Evolutionary conservation across 35 echinoderm and acorn worm genomes (phyloP).

Genomic region (Ophioderma brevispina): DNA sequence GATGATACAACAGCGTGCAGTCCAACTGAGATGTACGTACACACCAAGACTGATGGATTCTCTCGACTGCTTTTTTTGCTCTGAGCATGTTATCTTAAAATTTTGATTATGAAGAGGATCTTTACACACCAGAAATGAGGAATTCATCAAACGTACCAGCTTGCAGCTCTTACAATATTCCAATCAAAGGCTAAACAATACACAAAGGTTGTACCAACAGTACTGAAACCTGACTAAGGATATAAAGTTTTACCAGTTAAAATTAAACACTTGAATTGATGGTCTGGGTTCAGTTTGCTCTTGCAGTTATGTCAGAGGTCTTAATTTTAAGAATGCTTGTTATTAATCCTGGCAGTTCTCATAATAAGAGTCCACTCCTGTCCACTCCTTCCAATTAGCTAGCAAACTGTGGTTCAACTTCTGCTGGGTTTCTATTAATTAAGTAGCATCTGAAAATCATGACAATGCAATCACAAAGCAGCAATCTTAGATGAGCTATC

Average conservation of each 20-base stretch:
- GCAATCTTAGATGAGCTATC: too few species aligned
- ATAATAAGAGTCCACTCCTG: not conserved
- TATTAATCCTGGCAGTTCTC: not conserved
- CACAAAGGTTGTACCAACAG: not conserved
- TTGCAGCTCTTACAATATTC: not conserved
- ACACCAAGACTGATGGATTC: not conserved
- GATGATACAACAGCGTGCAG: not conserved
- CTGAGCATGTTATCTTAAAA: not conserved
- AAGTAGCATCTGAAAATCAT: too few species aligned
- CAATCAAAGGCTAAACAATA: not conserved
- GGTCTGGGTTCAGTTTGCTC: not conserved
- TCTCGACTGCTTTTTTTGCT: not conserved
- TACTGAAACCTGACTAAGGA: not conserved
- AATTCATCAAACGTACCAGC: not conserved
- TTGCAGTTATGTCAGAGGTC: not conserved
- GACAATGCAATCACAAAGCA: too few species aligned
- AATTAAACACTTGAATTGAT: not conserved
- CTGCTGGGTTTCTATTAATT: too few species aligned
- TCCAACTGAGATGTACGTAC: not conserved
- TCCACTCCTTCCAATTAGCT: not conserved
- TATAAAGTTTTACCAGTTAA: conserved; percentile 1
- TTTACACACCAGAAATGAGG: not conserved
- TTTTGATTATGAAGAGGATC: not conserved
- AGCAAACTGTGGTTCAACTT: too few species aligned
- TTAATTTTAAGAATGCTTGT: not conserved